Conservation (phyloP, 2,113 vertebrate genomes). For the Lontra canadensis region DNA sequence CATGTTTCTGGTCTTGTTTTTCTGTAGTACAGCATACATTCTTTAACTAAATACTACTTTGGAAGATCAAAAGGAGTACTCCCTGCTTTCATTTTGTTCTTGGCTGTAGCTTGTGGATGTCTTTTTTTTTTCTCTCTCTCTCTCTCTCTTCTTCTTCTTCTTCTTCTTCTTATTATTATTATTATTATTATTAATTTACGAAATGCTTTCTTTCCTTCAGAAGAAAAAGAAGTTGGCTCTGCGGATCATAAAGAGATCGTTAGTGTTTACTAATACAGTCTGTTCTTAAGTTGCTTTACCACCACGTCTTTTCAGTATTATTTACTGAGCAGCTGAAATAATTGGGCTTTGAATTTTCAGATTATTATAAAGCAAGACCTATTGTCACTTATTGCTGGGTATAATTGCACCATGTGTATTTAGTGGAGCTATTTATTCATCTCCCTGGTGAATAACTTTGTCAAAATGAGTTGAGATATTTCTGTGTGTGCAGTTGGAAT, state of each 20-base stretch:
- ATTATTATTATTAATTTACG: slow-evolving; percentile 42
- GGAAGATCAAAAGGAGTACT: slow-evolving; percentile 73
- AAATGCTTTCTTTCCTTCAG: slow-evolving; percentile 53
- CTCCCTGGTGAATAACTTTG: slow-evolving; percentile 66
- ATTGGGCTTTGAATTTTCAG: slow-evolving; percentile 73
- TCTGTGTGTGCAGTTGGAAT: slow-evolving; percentile 54
- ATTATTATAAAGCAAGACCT: slow-evolving; percentile 74
- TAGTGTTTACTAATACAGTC: slow-evolving; percentile 59
- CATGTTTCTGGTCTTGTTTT: slow-evolving; percentile 66
- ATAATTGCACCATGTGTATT: slow-evolving; percentile 72
- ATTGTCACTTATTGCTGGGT: slow-evolving; percentile 71
- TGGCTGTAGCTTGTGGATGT: slow-evolving; percentile 66
- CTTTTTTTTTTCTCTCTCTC: neutral
- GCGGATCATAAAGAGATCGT: slow-evolving; percentile 65
- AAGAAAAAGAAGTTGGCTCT: slow-evolving; percentile 62
- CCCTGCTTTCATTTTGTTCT: slow-evolving; percentile 75
- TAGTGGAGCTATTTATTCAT: slow-evolving; percentile 72
- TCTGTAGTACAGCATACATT: slow-evolving; percentile 63
- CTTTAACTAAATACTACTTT: slow-evolving; percentile 68
- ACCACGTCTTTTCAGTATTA: slow-evolving; percentile 33
- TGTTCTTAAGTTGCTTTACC: slow-evolving; percentile 66
- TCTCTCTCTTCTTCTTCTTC: too few species aligned
- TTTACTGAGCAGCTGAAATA: slow-evolving; percentile 73
- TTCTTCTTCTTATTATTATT: neutral
- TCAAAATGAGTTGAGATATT: slow-evolving; percentile 63